Evolutionary conservation across 2,888 invertebrate genomes (phyloP).

Genomic region (Abrostola tripartita): DNA sequence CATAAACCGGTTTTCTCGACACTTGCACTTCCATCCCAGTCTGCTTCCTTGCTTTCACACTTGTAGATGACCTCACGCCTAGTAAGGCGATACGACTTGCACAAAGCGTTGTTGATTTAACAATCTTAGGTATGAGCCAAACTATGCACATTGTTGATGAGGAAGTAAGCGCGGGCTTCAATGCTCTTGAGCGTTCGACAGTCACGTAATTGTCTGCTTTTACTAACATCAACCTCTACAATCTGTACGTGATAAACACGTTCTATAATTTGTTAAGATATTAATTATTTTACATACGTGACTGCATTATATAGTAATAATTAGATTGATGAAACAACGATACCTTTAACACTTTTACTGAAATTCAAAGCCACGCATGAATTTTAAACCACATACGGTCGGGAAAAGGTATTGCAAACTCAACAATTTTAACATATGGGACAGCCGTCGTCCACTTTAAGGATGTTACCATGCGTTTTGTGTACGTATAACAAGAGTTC

Average conservation of each 20-base stretch:
- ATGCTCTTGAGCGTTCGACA: conserved; percentile 63
- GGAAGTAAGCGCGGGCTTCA: conserved; percentile 66
- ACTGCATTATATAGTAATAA: no score
- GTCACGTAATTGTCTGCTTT: conserved; percentile 69
- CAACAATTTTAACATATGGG: conserved; percentile 2
- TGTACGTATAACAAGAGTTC: conserved; percentile 11
- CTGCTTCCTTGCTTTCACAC: conserved; percentile 70
- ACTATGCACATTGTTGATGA: conserved; percentile 41
- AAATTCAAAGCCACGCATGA: no score
- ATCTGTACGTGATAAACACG: conserved; percentile 47
- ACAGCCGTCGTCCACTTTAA: conserved; percentile 11
- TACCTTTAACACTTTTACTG: no score
- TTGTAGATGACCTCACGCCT: conserved; percentile 50
- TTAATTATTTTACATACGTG: background rate
- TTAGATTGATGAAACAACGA: no score
- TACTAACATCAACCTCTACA: conserved; percentile 56
- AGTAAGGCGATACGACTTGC: conserved; percentile 4
- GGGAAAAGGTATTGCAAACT: background rate
- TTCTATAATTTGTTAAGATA: conserved; percentile 34
- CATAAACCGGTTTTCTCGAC: conserved; percentile 76
- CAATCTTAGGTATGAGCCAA: background rate
- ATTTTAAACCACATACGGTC: no score
- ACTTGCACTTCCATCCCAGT: conserved; percentile 76
- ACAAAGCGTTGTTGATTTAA: background rate
- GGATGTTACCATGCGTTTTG: conserved; percentile 31